phyloP scores from a whole-genome alignment of 2,888 invertebrate species.

The Trachelus iudaicus region DNA sequence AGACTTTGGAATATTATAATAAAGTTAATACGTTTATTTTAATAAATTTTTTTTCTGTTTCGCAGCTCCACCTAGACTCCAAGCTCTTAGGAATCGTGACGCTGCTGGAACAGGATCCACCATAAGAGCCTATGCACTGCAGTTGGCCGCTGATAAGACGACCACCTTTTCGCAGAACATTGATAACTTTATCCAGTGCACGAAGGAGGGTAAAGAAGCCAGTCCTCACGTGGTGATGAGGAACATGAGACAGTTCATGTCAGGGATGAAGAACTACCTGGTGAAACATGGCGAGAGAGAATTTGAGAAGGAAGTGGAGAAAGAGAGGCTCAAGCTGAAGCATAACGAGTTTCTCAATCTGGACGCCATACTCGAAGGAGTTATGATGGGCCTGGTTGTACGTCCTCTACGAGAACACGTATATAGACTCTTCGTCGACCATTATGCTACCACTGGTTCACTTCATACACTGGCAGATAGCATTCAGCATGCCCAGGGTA shows the following conservation, averaged over 20 bases:
- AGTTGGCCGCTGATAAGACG: constrained; percentile 83
- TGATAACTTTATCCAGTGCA: constrained; percentile 93
- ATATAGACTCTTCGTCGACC: constrained; percentile 86
- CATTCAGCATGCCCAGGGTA: constrained; percentile 76
- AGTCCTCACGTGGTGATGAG: constrained; percentile 90
- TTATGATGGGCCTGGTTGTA: constrained; percentile 92
- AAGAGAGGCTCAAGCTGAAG: constrained; percentile 84
- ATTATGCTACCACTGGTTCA: constrained; percentile 82
- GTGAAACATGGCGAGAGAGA: constrained; percentile 95
- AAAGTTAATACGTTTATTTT: background rate
- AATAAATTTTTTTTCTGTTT: constrained; percentile 18
- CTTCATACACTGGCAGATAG: constrained; percentile 79
- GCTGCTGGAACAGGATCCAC: constrained; percentile 74
- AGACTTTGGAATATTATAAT: background rate
- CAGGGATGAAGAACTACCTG: constrained; percentile 97
- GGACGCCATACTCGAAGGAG: constrained; percentile 94
- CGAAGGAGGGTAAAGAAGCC: constrained; percentile 88
- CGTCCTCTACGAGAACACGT: constrained; percentile 86
- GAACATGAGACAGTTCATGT: constrained; percentile 96
- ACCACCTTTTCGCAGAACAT: constrained; percentile 94
- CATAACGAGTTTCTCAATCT: constrained; percentile 93
- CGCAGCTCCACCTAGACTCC: constrained; percentile 82
- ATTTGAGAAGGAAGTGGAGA: constrained; percentile 90
- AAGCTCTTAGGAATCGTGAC: constrained; percentile 74
- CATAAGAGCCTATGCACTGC: constrained; percentile 81